Evolutionary conservation across 1,140 invertebrate genomes (phyloP), one percentile per base, ranked within the genome.

Genomic region (Drosophila mayri): DNA sequence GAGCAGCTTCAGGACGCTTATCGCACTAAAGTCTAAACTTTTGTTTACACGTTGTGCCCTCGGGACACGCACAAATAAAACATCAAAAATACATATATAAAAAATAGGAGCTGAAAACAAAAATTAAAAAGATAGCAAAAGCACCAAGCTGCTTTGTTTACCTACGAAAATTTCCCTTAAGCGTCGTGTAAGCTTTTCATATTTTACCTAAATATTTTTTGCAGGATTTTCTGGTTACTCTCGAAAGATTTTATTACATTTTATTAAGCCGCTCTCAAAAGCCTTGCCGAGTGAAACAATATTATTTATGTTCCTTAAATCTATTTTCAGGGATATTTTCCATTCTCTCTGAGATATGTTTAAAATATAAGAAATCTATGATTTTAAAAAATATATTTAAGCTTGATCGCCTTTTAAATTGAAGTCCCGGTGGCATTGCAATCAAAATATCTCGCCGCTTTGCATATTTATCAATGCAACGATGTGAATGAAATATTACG

Each of bases 1-100:
- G 63, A 9, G 43, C 60, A 68, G 46, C 28, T 37, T 35, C 44
- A 37, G 66, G 44, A 68, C 74, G 81, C 81, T 90, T 90, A 90
- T 90, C 85, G 75, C 80, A 90, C 78, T 76, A 79, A 90, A 70
- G 78, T 75, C 78, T 81, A 78, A 88, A 90, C 66, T 90, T 88
- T 81, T 90, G 86, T 90, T 90, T 90, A 90, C 86, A 90, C 81
- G 75, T 81, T 76, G 71, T 75, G 71, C 86, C 81, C 85, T 79
- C 86, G 85, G 81, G 85, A 90, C 85, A 60, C 65, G 55, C 47
- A 79, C 61, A 49, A 81, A 61, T 74, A 64, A 70, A 50, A 62
- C 25, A 65, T 41, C n/a, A 43, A 32, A 59, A 18, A n/a, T 38
- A 76, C 25, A 46, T 28, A 16, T 28, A 16, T 28, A 16, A 3